phyloP scores from a whole-genome alignment of 2,113 vertebrate species.

The Sialia sialis region DNA sequence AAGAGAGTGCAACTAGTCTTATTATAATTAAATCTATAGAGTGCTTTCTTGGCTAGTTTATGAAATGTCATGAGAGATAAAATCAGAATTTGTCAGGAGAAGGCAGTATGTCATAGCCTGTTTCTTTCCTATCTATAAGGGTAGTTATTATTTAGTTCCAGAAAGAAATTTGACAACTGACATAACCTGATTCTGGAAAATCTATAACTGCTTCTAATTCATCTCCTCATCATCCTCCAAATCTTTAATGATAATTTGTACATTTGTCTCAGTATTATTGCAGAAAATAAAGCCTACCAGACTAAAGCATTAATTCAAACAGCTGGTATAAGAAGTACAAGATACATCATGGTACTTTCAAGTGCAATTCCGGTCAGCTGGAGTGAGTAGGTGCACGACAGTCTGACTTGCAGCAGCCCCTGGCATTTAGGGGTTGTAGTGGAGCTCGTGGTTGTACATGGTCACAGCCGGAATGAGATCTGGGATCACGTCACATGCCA shows the following conservation, averaged over 20 bases:
- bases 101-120: background rate
- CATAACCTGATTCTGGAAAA: background rate
- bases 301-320: background rate
- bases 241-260: background rate
- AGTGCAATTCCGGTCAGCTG: background rate
- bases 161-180: background rate
- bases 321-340: background rate
- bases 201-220: background rate
- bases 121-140: background rate
- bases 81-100: background rate
- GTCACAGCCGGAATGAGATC: background rate
- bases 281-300: background rate
- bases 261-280: background rate
- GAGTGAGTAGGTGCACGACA: background rate
- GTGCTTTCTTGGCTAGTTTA: background rate
- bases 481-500: background rate
- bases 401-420: background rate
- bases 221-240: background rate
- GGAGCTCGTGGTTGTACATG: background rate
- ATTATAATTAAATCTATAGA: background rate
- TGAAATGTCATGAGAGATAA: background rate
- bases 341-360: background rate
- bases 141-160: background rate
- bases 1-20: background rate
- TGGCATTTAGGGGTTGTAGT: background rate